phyloP scores from a whole-genome alignment of 2,113 vertebrate genomes.

The Psammodynastes pulverulentus region DNA sequence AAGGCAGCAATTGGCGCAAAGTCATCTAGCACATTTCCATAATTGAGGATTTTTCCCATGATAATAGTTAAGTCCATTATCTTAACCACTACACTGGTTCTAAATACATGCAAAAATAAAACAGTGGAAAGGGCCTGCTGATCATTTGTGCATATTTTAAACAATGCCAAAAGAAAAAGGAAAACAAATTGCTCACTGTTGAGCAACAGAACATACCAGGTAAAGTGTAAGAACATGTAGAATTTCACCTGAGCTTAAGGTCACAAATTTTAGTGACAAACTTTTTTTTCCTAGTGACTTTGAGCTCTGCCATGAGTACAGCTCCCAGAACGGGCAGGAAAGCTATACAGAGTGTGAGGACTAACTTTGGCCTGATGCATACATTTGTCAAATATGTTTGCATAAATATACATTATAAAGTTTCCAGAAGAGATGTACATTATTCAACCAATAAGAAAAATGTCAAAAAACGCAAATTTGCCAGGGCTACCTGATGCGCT shows the following conservation, averaged over 20 bases:
- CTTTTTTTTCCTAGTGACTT: background rate
- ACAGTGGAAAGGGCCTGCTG: background rate
- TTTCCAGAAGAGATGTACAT: background rate
- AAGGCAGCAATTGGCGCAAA: background rate
- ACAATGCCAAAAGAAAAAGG: background rate
- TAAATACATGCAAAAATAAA: slow-evolving; percentile 1
- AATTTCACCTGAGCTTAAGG: background rate
- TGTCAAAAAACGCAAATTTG: background rate
- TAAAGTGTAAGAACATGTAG: background rate
- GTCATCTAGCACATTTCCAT: background rate
- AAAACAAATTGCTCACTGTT: background rate
- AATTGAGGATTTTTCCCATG: background rate
- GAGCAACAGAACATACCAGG: background rate
- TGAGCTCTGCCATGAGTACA: background rate
- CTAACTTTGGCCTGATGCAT: background rate
- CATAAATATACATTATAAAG: background rate
- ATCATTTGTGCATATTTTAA: slow-evolving; percentile 7
- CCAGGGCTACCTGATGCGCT: no score
- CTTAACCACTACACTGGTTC: background rate
- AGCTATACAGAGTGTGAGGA: no score
- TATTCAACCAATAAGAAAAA: background rate
- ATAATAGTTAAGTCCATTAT: background rate
- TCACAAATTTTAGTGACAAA: background rate
- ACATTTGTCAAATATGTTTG: background rate
- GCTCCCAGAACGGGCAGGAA: background rate